phyloP scores from a whole-genome alignment of 2,797 vertebrate species.

The Clarias pachynema region DNA sequence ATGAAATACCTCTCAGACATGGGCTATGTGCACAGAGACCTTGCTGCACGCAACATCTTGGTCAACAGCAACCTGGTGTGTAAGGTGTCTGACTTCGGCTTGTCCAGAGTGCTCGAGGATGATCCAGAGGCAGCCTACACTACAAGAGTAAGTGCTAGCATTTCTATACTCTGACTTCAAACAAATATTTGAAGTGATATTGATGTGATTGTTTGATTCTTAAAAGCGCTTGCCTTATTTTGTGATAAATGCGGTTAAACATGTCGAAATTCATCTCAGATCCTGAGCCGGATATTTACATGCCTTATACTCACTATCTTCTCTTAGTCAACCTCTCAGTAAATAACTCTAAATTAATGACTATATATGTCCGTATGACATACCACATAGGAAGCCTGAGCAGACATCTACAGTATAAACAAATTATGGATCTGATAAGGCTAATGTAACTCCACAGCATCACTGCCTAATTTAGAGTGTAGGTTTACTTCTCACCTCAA shows the following conservation, averaged over 20 bases:
- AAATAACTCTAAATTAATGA: constrained; percentile 45
- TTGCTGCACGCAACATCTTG: constrained; percentile 85
- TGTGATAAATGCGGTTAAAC: neutral
- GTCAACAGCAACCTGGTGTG: constrained; percentile 88
- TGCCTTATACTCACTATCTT: constrained; percentile 44
- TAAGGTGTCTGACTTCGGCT: constrained; percentile 87
- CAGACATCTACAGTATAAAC: constrained; percentile 54
- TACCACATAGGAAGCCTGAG: constrained; percentile 22
- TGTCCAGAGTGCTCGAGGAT: constrained; percentile 83
- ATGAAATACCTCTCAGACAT: constrained; percentile 89
- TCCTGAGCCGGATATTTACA: neutral
- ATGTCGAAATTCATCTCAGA: neutral
- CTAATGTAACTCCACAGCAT: constrained; percentile 58
- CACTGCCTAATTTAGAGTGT: constrained; percentile 42
- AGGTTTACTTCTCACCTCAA: constrained; percentile 40
- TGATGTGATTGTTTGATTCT: neutral
- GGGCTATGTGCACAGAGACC: constrained; percentile 86
- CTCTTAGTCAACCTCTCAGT: constrained; percentile 32
- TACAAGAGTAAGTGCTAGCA: constrained; percentile 74
- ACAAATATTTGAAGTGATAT: neutral
- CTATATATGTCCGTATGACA: constrained; percentile 43
- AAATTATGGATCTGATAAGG: constrained; percentile 53
- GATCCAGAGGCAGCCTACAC: constrained; percentile 85
- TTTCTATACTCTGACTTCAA: neutral
- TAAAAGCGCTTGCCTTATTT: neutral